Evolutionary conservation across 2,113 vertebrate genomes (phyloP).

Genomic region (Rousettus leschenaultii): DNA sequence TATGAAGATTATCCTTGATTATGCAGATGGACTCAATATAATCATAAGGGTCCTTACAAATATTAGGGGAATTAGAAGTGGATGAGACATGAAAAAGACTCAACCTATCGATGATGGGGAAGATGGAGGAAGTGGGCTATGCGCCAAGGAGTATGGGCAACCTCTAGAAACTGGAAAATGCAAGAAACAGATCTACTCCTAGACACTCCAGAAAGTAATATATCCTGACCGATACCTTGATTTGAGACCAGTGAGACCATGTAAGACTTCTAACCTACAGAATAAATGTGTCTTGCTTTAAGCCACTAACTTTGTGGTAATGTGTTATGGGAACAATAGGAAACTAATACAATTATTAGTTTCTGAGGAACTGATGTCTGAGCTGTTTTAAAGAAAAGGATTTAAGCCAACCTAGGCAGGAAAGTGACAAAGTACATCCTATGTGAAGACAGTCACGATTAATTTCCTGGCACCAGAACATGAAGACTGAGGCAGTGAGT

Average conservation of each 20-base stretch:
- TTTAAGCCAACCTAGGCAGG: background rate
- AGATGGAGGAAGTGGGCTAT: background rate
- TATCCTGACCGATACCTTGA: background rate
- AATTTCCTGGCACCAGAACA: background rate
- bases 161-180: background rate
- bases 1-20: no score
- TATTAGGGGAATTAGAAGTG: background rate
- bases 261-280: background rate
- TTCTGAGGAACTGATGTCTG: background rate
- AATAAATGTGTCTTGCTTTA: background rate
- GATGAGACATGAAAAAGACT: background rate
- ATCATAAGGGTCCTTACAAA: background rate
- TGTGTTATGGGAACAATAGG: background rate
- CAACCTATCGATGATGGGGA: rapidly evolving
- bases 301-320: background rate
- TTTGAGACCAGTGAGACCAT: rapidly evolving
- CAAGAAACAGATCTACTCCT: no score
- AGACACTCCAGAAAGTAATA: background rate
- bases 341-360: background rate
- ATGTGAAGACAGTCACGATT: rapidly evolving
- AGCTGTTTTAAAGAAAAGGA: background rate
- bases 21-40: rapidly evolving
- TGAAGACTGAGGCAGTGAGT: background rate
- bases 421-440: background rate
- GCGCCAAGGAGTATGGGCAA: rapidly evolving